A percentile compares a stretch with the other conserved stretches of the same genome.
Conservation (phyloP, 2,888 invertebrate species). For the Netelia melanura region DNA sequence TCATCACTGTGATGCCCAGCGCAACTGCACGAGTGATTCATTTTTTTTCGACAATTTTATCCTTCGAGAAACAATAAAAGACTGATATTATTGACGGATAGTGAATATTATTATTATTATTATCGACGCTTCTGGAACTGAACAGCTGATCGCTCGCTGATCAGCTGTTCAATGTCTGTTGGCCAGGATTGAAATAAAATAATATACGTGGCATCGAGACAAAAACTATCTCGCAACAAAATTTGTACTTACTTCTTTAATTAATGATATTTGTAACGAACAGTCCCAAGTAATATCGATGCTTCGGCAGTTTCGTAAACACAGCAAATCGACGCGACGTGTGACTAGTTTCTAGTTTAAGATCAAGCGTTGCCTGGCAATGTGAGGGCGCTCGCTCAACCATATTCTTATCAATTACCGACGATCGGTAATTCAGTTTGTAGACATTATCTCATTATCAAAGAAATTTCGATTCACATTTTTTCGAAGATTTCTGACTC, state of each 20-base stretch:
- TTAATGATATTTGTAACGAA: background rate
- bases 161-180: conserved; percentile 6
- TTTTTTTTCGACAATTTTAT: conserved; percentile 46
- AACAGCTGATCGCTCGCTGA: conserved; percentile 25
- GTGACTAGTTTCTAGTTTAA: conserved; percentile 19
- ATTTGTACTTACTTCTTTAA: background rate
- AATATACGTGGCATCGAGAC: background rate
- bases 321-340: background rate
- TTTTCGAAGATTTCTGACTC: background rate
- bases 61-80: background rate
- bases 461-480: background rate
- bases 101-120: background rate
- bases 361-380: background rate
- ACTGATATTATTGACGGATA: background rate
- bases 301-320: background rate
- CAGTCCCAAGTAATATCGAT: background rate
- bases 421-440: conserved; percentile 9
- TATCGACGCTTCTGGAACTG: background rate
- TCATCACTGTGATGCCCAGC: conserved; percentile 76
- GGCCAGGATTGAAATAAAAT: background rate
- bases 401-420: background rate
- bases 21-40: conserved; percentile 79
- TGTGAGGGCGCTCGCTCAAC: background rate
- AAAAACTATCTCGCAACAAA: background rate
- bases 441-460: background rate